phyloP scores from a whole-genome alignment of 2,797 vertebrate species.

The Cryptoprocta ferox region DNA sequence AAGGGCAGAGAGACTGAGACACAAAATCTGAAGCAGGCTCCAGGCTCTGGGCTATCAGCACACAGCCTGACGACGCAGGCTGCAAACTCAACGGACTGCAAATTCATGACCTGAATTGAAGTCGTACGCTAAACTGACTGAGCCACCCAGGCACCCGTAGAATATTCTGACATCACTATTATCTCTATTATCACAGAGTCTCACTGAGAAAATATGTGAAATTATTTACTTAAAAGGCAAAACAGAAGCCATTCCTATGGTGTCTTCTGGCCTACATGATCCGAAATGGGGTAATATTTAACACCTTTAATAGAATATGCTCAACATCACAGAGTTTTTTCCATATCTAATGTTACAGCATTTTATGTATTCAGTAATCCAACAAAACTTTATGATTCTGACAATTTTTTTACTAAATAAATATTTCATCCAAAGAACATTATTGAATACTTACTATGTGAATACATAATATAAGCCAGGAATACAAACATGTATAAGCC shows the following conservation, averaged over 20 bases:
- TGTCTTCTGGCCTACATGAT: rapidly evolving
- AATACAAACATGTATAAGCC: not conserved
- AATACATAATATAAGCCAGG: not conserved
- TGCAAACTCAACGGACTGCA: too few relatives aligned
- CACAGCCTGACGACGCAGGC: too few relatives aligned
- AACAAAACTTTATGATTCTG: not conserved
- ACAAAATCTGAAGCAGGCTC: too few relatives aligned
- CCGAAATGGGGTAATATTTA: not conserved
- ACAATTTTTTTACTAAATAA: not conserved
- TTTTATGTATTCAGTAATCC: not conserved
- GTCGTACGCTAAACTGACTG: too few relatives aligned
- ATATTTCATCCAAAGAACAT: not conserved
- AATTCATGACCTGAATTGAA: too few relatives aligned
- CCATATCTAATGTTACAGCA: rapidly evolving
- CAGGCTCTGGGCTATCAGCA: too few relatives aligned
- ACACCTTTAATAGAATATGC: not conserved
- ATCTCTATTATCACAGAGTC: not conserved
- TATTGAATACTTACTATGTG: not conserved
- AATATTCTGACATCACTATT: not conserved
- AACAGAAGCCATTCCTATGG: not conserved
- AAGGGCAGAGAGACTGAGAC: too few relatives aligned
- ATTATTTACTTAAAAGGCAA: not conserved
- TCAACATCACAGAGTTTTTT: not conserved
- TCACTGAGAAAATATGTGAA: not conserved
- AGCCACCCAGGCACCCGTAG: too few relatives aligned